A percentile compares a stretch with the other conserved stretches of the same genome.
These are phyloP conservation scores for Acyrthosiphon pisum DNA, from an alignment of 1,140 invertebrate genomes.

Conservation along the genomic window DNA sequence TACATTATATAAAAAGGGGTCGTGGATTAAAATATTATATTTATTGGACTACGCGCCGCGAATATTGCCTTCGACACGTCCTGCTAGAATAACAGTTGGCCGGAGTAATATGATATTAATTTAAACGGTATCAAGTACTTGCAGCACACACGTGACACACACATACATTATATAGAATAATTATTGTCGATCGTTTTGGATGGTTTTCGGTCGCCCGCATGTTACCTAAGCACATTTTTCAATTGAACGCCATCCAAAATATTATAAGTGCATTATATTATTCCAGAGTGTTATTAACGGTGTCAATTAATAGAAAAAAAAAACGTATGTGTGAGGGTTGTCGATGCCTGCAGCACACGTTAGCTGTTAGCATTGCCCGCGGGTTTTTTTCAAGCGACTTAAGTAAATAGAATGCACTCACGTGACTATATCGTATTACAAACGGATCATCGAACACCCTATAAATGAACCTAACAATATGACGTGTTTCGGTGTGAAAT, in stretches of 20 bases:
- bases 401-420: neutral
- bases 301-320: neutral
- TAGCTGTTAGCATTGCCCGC: neutral
- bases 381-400: neutral
- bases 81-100: neutral
- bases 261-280: neutral
- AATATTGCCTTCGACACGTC: neutral
- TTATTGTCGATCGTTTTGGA: neutral
- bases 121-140: constrained; percentile 25
- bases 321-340: neutral
- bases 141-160: neutral
- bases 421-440: neutral
- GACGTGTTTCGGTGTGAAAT: no score
- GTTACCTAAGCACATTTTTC: constrained; percentile 45
- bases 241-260: constrained; percentile 34
- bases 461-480: no score
- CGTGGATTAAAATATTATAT: neutral
- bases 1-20: neutral
- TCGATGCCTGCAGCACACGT: neutral
- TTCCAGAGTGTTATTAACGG: neutral
- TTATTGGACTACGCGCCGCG: neutral
- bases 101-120: neutral
- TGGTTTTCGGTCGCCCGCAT: constrained; percentile 3
- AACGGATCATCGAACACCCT: no score
- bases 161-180: neutral